Evolutionary conservation across 2,888 invertebrate species (phyloP), one percentile per base, ranked within the genome.

Genomic region (Blera fallax): DNA sequence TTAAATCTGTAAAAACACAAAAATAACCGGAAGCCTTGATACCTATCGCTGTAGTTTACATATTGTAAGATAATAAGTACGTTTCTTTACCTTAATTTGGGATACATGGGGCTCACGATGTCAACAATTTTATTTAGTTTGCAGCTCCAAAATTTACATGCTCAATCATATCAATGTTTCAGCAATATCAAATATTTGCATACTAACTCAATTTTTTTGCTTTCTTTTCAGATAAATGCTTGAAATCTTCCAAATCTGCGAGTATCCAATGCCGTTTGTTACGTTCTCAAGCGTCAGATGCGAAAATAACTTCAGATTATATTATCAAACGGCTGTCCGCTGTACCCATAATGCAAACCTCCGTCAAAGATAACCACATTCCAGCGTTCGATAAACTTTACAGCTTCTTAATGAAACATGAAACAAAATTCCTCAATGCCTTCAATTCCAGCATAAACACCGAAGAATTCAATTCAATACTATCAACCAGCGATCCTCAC

Each of bases 381-480:
- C 91, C 91, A 2, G 74, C 88, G 27, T 83, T 91, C 11, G 87
- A 88, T 0, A 90, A 90, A 54, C 87, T 91, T 6, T 90, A 90
- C 60, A 90, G 92, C 50, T 92, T 92, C 70, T 82, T 92, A 21
- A 88, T 90, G 78, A 92, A 92, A 76, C 90, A 91, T 79, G 92
- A 92, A 88, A 92, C 92, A 0, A 89, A 90, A 60, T 92, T 89
- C 83, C 90, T 92, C 5, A 90, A 90, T 72, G 88, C 89, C 0
- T 79, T 87, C 43, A 87, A 87, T 32, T 62, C 87, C 14, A 90
- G 88, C 70, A 90, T 90, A 18, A 90, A 90, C 32, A 90, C 89
- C 5, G 92, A 92, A 82, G 92, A 92, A 76, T 92, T 92, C 32
- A 92, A 92, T 87, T 89, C 89, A 60, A 89, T 90, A 73, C 87